A percentile compares a stretch with the other conserved stretches of the same genome.
Conservation (phyloP, 2,113 vertebrate species). For the Psophia crepitans region DNA sequence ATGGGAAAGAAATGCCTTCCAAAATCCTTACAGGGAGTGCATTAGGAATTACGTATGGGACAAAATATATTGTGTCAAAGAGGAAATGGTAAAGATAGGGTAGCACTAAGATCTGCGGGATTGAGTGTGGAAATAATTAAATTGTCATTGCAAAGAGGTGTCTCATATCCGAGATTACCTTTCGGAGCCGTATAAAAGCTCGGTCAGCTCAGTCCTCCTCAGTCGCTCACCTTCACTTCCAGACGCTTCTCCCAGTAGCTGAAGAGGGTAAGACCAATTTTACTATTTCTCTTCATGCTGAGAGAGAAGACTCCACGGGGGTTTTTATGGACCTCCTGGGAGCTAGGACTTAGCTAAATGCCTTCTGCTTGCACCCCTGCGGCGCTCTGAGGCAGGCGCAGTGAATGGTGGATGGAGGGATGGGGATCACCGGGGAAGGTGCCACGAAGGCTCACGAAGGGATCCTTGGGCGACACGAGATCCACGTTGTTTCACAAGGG, state of each 20-base stretch:
- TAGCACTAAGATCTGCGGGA: not conserved
- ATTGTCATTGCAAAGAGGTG: not conserved
- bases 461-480: rapidly evolving
- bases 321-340: not conserved
- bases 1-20: not conserved
- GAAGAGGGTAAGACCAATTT: not conserved
- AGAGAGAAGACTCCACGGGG: rapidly evolving
- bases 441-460: rapidly evolving
- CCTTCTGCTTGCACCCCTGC: too few relatives aligned
- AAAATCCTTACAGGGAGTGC: not conserved
- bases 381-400: rapidly evolving
- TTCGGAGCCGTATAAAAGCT: not conserved
- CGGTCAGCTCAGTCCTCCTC: not conserved
- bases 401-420: rapidly evolving
- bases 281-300: rapidly evolving
- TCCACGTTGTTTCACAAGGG: not conserved
- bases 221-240: rapidly evolving
- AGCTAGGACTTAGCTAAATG: not conserved
- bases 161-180: not conserved
- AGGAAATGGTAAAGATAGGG: not conserved
- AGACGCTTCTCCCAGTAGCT: not conserved
- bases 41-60: not conserved
- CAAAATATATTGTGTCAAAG: not conserved
- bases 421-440: rapidly evolving
- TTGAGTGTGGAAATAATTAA: not conserved